Conservation (phyloP, 2,888 invertebrate genomes). For the Notodonta dromedarius region DNA sequence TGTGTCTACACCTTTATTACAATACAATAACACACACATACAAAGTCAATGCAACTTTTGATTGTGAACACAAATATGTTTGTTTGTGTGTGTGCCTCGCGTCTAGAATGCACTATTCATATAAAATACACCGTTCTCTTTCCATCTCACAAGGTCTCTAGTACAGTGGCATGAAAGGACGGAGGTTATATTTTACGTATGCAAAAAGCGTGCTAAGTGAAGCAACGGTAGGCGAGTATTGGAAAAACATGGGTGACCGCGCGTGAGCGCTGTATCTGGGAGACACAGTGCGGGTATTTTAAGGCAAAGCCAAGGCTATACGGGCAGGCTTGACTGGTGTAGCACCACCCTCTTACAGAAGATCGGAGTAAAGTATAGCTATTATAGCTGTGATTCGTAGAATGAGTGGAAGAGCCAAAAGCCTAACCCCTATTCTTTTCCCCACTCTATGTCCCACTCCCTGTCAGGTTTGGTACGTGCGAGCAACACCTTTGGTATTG, state of each 20-base stretch:
- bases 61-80: neutral
- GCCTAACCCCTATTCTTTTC: no score
- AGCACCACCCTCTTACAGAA: no score
- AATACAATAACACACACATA: slow-evolving; percentile 7
- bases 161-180: neutral
- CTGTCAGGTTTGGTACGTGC: no score
- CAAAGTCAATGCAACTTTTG: slow-evolving; percentile 9
- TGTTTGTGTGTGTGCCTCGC: neutral
- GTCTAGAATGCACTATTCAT: slow-evolving; percentile 5
- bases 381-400: no score
- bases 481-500: no score
- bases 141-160: slow-evolving; percentile 3
- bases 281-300: no score
- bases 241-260: neutral
- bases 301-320: no score
- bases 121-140: slow-evolving; percentile 4
- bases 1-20: slow-evolving; percentile 1
- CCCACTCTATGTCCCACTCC: no score
- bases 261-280: no score
- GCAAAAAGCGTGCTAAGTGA: neutral
- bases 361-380: no score
- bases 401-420: no score
- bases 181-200: neutral
- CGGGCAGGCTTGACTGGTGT: no score
- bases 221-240: slow-evolving; percentile 1